Evolutionary conservation across 2,888 invertebrate species (phyloP).

Genomic region (Rhogogaster chlorosoma): DNA sequence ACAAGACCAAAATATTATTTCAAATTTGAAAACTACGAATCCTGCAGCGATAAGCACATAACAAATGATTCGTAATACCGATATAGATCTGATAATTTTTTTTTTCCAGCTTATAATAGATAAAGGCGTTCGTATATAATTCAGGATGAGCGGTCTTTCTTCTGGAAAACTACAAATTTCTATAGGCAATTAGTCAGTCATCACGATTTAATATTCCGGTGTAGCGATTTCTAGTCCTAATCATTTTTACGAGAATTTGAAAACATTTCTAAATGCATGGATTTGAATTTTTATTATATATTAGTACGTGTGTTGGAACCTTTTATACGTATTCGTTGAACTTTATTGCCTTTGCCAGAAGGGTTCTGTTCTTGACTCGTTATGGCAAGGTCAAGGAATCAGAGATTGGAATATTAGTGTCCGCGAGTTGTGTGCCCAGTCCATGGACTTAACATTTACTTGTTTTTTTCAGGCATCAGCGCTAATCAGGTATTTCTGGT

Average conservation of each 20-base stretch:
- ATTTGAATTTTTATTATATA: not conserved
- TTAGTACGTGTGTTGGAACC: not conserved
- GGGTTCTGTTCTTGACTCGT: constrained; percentile 19
- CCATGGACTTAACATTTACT: not conserved
- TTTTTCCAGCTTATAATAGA: not conserved
- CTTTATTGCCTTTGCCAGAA: constrained; percentile 12
- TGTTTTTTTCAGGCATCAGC: not conserved
- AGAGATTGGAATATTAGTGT: not conserved
- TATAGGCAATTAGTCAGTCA: not conserved
- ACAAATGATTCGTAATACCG: not conserved
- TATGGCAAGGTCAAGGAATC: constrained; percentile 3
- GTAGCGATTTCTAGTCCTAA: not conserved
- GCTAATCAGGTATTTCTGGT: not conserved
- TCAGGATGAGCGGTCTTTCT: not conserved
- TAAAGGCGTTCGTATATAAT: not conserved
- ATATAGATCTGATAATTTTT: not conserved
- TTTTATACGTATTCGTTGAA: constrained; percentile 1
- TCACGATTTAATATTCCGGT: not conserved
- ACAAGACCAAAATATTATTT: not conserved
- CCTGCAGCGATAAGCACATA: not conserved
- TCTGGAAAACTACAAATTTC: not conserved
- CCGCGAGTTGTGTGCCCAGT: not conserved
- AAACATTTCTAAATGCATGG: not conserved
- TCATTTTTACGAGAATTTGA: not conserved
- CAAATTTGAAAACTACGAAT: not conserved